phyloP scores from a whole-genome alignment of 2,113 vertebrate species.

The Cnemophilus loriae region DNA sequence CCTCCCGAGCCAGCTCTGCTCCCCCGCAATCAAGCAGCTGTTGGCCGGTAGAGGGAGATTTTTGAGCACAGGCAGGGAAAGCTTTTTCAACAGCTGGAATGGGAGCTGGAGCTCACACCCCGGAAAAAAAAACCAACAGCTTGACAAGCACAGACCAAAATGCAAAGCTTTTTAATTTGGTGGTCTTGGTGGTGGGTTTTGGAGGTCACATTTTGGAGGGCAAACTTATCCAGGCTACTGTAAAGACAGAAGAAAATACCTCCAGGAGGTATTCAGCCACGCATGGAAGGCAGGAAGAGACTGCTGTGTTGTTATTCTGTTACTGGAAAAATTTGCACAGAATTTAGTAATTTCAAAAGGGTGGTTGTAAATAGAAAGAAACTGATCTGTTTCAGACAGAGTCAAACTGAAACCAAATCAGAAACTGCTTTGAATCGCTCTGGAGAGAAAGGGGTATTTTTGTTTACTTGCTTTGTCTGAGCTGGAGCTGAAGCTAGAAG shows the following conservation, averaged over 20 bases:
- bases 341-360: not conserved
- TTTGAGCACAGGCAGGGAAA: not conserved
- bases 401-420: not conserved
- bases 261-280: not conserved
- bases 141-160: not conserved
- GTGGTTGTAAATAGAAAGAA: not conserved
- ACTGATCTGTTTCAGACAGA: not conserved
- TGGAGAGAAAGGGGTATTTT: not conserved
- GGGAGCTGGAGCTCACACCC: not conserved
- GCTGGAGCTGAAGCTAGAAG: not conserved
- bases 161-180: not conserved
- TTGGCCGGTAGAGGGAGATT: constrained; percentile 4
- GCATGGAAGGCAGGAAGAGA: not conserved
- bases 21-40: not conserved
- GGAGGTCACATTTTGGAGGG: not conserved
- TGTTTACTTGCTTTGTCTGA: not conserved
- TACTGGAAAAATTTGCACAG: not conserved
- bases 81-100: not conserved
- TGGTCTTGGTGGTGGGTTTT: not conserved
- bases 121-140: not conserved
- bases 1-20: not conserved
- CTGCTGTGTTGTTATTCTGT: not conserved
- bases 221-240: not conserved
- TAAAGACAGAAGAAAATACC: not conserved
- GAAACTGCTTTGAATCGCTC: not conserved